A percentile compares a stretch with the other conserved stretches of the same genome.
phyloP scores from a whole-genome alignment of 2,888 invertebrate species.

The Allolobophora icterica region DNA sequence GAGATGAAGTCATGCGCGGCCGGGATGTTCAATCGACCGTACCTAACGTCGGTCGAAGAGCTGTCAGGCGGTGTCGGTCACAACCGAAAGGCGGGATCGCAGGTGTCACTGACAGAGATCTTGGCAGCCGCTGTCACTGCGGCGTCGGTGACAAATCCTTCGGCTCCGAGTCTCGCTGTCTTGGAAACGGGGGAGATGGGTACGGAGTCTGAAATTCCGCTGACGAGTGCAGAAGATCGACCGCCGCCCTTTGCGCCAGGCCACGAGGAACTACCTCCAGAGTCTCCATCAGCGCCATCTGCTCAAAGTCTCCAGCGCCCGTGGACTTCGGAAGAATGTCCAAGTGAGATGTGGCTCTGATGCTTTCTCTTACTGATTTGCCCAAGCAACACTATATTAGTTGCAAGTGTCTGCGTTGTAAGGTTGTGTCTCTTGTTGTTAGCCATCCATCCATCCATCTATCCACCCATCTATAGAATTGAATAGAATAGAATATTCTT shows the following conservation, averaged over 20 bases:
- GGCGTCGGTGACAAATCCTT: conserved; percentile 38
- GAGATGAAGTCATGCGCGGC: conserved; percentile 49
- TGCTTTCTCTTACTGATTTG: neutral
- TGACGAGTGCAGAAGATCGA: conserved; percentile 34
- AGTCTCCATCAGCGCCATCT: conserved; percentile 61
- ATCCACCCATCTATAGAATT: too few species aligned
- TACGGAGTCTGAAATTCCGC: neutral
- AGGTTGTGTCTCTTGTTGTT: too few species aligned
- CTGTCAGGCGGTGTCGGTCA: conserved; percentile 21
- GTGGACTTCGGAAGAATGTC: conserved; percentile 28
- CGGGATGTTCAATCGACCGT: conserved; percentile 49
- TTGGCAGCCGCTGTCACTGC: conserved; percentile 40
- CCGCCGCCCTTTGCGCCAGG: conserved; percentile 46
- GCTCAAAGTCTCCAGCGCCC: conserved; percentile 36
- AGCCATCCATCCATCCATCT: too few species aligned
- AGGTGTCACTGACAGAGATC: conserved; percentile 44
- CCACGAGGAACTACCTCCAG: conserved; percentile 28
- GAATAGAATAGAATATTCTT: too few species aligned
- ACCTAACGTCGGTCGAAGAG: conserved; percentile 42
- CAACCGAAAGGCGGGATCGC: neutral
- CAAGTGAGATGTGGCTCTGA: neutral
- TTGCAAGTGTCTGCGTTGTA: neutral
- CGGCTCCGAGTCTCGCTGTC: conserved; percentile 44
- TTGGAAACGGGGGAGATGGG: conserved; percentile 34
- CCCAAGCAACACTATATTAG: neutral